Evolutionary conservation across 2,797 vertebrate species (phyloP).

Genomic region (Centropyge bicolor): DNA sequence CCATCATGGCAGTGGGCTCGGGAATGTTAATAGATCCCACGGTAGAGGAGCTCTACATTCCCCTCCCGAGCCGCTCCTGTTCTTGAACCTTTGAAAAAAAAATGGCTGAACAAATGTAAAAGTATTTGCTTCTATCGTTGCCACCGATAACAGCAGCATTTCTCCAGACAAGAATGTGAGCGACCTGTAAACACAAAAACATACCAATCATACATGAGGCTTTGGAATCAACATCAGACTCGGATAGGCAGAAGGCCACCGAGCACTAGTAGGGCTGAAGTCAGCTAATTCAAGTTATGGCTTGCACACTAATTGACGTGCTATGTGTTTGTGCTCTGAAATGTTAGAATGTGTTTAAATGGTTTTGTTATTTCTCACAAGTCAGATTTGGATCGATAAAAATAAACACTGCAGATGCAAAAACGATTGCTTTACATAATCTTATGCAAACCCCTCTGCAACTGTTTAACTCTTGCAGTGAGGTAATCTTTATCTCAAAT

Average conservation of each 20-base stretch:
- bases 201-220: neutral
- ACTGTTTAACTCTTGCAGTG: slow-evolving; percentile 12
- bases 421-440: neutral
- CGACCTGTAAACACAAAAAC: slow-evolving; percentile 2
- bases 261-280: neutral
- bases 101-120: slow-evolving; percentile 14
- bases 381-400: neutral
- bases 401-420: neutral
- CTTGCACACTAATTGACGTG: neutral
- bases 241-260: neutral
- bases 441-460: neutral
- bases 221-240: neutral
- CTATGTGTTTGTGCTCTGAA: neutral
- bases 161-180: slow-evolving; percentile 7
- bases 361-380: neutral
- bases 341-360: neutral
- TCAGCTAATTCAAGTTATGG: neutral
- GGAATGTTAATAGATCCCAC: slow-evolving; percentile 74
- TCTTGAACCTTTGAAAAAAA: slow-evolving; percentile 10
- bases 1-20: slow-evolving; percentile 41
- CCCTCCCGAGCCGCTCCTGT: slow-evolving; percentile 33
- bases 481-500: neutral
- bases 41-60: slow-evolving; percentile 34
- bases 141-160: neutral
- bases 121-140: slow-evolving; percentile 23